Base-by-base conservation (phyloP, 2,888 invertebrate species). In the Andrena bicolor region DNA sequence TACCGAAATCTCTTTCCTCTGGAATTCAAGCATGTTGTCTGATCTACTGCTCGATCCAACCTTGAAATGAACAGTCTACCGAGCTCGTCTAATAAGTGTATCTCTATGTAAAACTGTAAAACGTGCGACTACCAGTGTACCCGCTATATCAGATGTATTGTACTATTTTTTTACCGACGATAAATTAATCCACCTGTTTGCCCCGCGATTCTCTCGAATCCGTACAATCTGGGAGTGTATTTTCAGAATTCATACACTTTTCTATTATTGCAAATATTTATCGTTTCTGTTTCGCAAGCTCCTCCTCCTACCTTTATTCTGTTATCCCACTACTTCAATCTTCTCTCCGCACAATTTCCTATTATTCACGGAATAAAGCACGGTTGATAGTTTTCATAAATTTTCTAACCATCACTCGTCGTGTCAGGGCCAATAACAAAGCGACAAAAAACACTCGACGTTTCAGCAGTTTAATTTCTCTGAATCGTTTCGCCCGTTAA, bases 401-500 rank as follows among this genome's bases (percentile, higher is more conserved):
- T 23, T 23, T 23, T n/a, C n/a, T 23, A 23, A 23, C 23, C 23
- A 23, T 32, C n/a, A 53, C 58, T 16, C 3, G 23, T 71, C 61
- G 35, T n/a, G 10, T 28, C 41, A n/a, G 63, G 41, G 23, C 32
- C 41, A 41, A 23, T 16, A 61, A 23, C 48, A 30, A 23, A 23
- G 32, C 49, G 69, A 35, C 63, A 64, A 56, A 69, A 70, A 70
- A 64, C 48, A 61, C 23, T 64, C 63, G 56, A 64, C 63, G 76
- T 56, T 64, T 64, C 58, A 53, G 49, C 69, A 70, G 69, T 69
- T 77, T 49, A 8, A 32, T 51, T 58, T 69, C 4, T 28, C 68
- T 16, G 13, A 35, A 28, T 30, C 30, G 28, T 8, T 26, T 16
- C 26, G 16, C 26, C 28, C 35, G n/a, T 76, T 30, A 7, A 56